A percentile compares a stretch with the other conserved stretches of the same genome.
Conservation (phyloP, 1,140 invertebrate genomes). For the Leptinotarsa lineolata region DNA sequence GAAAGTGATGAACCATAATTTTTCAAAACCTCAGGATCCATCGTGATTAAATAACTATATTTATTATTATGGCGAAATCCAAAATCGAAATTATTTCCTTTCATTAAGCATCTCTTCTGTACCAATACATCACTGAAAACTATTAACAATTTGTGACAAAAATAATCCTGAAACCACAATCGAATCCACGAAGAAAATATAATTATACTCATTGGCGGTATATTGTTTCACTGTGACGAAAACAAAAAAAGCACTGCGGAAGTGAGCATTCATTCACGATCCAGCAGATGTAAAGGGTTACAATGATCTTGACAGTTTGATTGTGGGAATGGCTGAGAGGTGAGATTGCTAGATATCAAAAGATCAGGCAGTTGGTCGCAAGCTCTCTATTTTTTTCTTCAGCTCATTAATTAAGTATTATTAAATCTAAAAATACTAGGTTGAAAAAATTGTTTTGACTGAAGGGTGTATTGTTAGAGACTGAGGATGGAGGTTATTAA, state of each 20-base stretch:
- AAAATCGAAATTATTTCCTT: too few species aligned
- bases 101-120: too few species aligned
- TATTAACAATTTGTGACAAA: too few species aligned
- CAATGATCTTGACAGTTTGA: slow-evolving; percentile 27
- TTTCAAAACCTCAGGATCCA: too few species aligned
- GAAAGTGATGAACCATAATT: too few species aligned
- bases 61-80: too few species aligned
- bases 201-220: not conserved
- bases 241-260: slow-evolving; percentile 19
- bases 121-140: too few species aligned
- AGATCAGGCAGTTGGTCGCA: slow-evolving; percentile 22
- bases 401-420: slow-evolving; percentile 6
- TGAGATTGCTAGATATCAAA: slow-evolving; percentile 22
- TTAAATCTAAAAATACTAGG: slow-evolving; percentile 18
- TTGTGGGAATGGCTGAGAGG: slow-evolving; percentile 24
- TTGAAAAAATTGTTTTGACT: not conserved
- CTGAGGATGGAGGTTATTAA: not conserved
- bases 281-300: slow-evolving; percentile 25
- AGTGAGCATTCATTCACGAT: slow-evolving; percentile 25
- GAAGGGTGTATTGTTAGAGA: not conserved
- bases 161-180: too few species aligned
- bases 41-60: too few species aligned
- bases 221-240: slow-evolving; percentile 21
- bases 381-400: not conserved
- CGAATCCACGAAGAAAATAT: too few species aligned